Evolutionary conservation across 2,113 vertebrate genomes (phyloP).

Genomic region (Alouatta palliata): DNA sequence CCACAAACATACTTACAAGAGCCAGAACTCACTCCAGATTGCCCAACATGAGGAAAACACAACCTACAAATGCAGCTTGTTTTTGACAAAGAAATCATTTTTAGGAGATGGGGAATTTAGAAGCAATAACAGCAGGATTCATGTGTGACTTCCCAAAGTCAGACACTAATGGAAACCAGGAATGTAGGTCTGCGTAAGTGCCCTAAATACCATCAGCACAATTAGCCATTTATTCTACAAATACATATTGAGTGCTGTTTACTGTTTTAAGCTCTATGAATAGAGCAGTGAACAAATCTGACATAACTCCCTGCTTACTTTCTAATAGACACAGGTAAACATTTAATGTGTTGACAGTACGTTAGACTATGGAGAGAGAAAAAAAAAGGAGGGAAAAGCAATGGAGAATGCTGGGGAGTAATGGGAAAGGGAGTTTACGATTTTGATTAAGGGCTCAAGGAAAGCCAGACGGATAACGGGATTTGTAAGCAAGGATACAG

Average conservation of each 20-base stretch:
- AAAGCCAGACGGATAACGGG: not conserved
- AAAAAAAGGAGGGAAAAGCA: not conserved
- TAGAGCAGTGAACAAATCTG: not conserved
- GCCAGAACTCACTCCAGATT: slow-evolving; percentile 74
- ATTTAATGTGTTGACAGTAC: not conserved
- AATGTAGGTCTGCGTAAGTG: not conserved
- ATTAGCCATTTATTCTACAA: not conserved
- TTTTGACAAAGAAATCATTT: slow-evolving; percentile 59
- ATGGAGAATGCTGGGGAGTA: too few relatives aligned
- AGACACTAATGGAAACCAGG: slow-evolving; percentile 13
- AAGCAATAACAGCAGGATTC: not conserved
- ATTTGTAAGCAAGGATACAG: not conserved
- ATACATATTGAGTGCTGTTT: not conserved
- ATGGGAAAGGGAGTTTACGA: not conserved
- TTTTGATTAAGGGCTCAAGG: not conserved
- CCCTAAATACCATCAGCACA: not conserved
- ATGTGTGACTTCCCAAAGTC: slow-evolving; percentile 16
- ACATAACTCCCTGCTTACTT: not conserved
- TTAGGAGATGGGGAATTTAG: slow-evolving; percentile 34
- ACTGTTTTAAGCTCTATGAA: not conserved
- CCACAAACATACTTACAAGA: slow-evolving; percentile 64
- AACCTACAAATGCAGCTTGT: slow-evolving; percentile 51
- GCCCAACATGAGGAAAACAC: slow-evolving; percentile 66
- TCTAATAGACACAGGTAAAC: not conserved
- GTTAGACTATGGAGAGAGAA: accelerated